phyloP scores from a whole-genome alignment of 2,888 invertebrate genomes.

The Sphaeridia pumilis region DNA sequence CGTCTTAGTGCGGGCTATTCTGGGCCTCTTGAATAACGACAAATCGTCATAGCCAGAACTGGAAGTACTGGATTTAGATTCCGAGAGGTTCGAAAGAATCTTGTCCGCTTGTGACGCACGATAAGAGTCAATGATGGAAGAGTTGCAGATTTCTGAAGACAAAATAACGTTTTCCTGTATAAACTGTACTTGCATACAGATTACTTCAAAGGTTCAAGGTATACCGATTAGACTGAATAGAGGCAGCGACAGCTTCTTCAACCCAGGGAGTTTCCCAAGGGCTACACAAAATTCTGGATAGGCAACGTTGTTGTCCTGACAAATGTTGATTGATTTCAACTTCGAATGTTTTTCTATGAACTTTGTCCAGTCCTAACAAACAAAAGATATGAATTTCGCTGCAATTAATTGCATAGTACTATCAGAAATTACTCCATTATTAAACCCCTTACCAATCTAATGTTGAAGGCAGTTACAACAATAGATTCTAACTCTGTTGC shows the following conservation, averaged over 20 bases:
- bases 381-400: neutral
- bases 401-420: neutral
- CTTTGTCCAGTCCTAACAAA: slow-evolving; percentile 27
- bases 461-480: slow-evolving; percentile 26
- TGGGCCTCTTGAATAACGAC: slow-evolving; percentile 13
- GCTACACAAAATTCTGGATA: slow-evolving; percentile 26
- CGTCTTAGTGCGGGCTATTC: slow-evolving; percentile 15
- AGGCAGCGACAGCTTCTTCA: slow-evolving; percentile 26
- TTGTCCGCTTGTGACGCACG: slow-evolving; percentile 15
- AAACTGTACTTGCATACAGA: neutral
- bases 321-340: slow-evolving; percentile 17
- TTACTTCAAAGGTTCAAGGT: slow-evolving; percentile 1
- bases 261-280: slow-evolving; percentile 15
- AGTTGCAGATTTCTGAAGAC: slow-evolving; percentile 23
- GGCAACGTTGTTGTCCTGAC: slow-evolving; percentile 19
- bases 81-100: neutral
- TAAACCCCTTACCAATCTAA: slow-evolving; percentile 25
- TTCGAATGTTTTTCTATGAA: slow-evolving; percentile 25
- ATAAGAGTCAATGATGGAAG: slow-evolving; percentile 8
- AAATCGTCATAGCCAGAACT: slow-evolving; percentile 5
- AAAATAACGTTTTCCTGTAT: neutral
- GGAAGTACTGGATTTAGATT: neutral
- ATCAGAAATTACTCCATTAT: neutral
- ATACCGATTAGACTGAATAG: slow-evolving; percentile 24
- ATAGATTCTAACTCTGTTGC: slow-evolving; percentile 21